Conservation (phyloP, 2,797 vertebrate species). For the Bryconaethiops microstoma region DNA sequence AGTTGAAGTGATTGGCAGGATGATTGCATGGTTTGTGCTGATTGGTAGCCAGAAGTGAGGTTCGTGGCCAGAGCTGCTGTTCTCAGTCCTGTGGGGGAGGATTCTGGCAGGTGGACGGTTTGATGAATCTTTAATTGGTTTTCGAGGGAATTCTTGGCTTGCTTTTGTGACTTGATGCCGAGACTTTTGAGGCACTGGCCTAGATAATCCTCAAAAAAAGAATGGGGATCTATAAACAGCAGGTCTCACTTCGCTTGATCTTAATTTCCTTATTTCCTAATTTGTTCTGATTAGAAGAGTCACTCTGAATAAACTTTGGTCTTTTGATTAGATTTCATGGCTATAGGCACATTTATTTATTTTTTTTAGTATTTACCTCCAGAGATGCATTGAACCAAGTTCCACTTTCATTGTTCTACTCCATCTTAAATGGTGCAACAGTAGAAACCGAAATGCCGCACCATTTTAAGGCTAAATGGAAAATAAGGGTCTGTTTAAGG, state of each 20-base stretch:
- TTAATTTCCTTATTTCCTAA: not conserved
- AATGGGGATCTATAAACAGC: not conserved
- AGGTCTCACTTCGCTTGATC: not conserved
- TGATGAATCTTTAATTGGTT: conserved; percentile 36
- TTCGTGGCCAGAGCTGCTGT: not conserved
- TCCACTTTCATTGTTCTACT: no score
- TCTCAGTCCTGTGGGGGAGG: conserved; percentile 24
- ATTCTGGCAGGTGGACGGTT: conserved; percentile 5
- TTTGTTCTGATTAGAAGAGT: not conserved
- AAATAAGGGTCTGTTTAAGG: no score
- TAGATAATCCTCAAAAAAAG: not conserved
- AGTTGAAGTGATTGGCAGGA: conserved; percentile 11
- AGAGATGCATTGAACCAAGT: no score
- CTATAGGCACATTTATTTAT: no score
- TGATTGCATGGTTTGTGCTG: not conserved
- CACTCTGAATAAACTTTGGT: not conserved
- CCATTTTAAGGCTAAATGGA: no score
- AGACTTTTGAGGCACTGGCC: not conserved
- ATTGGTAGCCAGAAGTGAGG: not conserved
- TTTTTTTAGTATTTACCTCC: no score
- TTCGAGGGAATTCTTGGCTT: conserved; percentile 25
- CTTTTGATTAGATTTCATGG: no score
- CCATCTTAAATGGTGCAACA: no score
- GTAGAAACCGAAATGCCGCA: no score
- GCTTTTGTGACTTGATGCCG: not conserved